Evolutionary conservation across 1,140 invertebrate species (phyloP), one percentile per base, ranked within the genome.

Genomic region (Meteorus sp.): DNA sequence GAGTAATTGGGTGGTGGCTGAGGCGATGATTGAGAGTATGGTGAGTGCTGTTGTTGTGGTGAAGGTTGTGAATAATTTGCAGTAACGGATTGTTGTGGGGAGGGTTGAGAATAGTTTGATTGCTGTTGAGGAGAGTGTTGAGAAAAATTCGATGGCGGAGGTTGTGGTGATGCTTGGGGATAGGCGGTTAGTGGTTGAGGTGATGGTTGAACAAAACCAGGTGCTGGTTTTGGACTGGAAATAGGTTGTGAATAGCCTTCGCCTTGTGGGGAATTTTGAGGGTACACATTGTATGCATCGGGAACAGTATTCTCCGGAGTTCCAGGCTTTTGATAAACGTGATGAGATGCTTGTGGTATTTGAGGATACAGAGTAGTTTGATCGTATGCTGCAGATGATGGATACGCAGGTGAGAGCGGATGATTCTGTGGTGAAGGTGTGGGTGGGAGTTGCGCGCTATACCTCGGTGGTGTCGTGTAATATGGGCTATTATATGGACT

Each of bases 401-500:
- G 71, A 65, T 79, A 79, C 5, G 75, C 75, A 11, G 78, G 77
- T 1, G 77, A 78, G 8, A 75, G 17, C 2, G 75, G 74, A 70
- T 78, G 74, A 53, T 77, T 77, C 29, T 79, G 78, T 2, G 78
- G 77, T 0, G 78, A 79, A 0, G 78, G 77, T 2, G 77, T 78
- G 5, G 78, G 77, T 5, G 77, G 77, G 9, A 78, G 62, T 56
- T 78, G 77, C 7, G 78, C 78, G 15, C 75, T 77, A 60, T 78
- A 79, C 43, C 75, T 72, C 0, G 78, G 78, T 0, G 78, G 78
- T 3, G 78, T 79, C 5, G 77, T 73, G 39, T 79, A 79, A 62
- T 75, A 79, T 3, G 77, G 78, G 64, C 77, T 80, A 55, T 78
- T 79, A 48, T 80, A 78, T 11, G 78, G 77, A 59, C 78, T 79